Percentiles rank a stretch among this genome's conserved stretches.
Conservation (phyloP, 1,140 invertebrate species). For the Zaprionus africanus region DNA sequence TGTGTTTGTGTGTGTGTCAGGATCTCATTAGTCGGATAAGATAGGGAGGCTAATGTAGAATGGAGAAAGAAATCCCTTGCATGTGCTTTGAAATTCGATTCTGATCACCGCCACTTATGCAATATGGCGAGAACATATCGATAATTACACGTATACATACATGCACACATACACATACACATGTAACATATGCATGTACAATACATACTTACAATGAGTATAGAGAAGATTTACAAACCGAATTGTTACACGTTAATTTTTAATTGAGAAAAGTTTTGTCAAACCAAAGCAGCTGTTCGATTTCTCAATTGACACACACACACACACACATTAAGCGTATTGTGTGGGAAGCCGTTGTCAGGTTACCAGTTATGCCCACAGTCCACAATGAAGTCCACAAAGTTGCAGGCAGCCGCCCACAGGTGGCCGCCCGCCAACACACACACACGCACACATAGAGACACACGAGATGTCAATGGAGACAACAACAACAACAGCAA, state of each 20-base stretch:
- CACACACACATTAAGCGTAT: not conserved
- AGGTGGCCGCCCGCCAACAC: constrained; percentile 42
- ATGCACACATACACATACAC: not conserved
- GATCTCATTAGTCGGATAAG: constrained; percentile 75
- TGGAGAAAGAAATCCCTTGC: constrained; percentile 18
- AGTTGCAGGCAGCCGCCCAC: constrained; percentile 38
- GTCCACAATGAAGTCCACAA: constrained; percentile 17
- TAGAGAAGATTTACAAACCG: not conserved
- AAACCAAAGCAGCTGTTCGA: constrained; percentile 34
- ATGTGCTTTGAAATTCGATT: constrained; percentile 50
- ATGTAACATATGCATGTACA: not conserved
- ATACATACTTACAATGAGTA: not conserved
- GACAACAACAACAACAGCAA: constrained; percentile 4
- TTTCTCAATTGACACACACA: constrained; percentile 26
- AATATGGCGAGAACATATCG: constrained; percentile 8
- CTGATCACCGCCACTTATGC: constrained; percentile 25
- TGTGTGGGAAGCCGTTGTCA: constrained; percentile 38
- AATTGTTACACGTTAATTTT: not conserved
- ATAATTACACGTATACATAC: not conserved
- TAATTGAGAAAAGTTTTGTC: not conserved
- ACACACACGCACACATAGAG: constrained; percentile 12
- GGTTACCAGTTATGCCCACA: constrained; percentile 38
- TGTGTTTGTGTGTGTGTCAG: constrained; percentile 31
- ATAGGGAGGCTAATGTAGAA: constrained; percentile 37
- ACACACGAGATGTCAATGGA: not conserved